Base-by-base conservation (phyloP, 1,140 invertebrate genomes). In the Frieseomelitta varia region DNA sequence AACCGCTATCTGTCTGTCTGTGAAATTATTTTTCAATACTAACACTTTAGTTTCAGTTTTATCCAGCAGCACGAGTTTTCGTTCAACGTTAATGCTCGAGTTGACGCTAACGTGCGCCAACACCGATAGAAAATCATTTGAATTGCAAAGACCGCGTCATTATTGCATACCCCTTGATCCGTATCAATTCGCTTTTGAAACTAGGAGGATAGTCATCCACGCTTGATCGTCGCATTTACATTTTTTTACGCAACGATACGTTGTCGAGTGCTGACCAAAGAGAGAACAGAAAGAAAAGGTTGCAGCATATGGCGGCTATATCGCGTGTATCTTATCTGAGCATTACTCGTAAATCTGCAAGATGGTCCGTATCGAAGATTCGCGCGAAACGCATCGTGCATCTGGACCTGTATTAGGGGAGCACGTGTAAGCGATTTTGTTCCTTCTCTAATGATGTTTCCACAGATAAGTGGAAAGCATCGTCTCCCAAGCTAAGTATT, bases 231-330 rank as follows among this genome's bases (percentile, higher is more conserved):
- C 39, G 58, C 17, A 53, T 77, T 65, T 51, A 17, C 34, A 76
- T 76, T 77, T 77, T n/a, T 77, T 65, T n/a, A 8, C 39, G 39
- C n/a, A 65, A 77, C 61, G 34, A 51, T 47, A 24, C 4, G 30
- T 56, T 24, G 14, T 55, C 14, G 56, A n/a, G 21, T n/a, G 2
- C 21, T 21, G 27, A 34, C 19, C 1, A 39, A 11, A 19, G 34
- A 1, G 10, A 11, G 30, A 11, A 8, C 1, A 11, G 34, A 39
- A 8, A 51, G 8, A 24, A 47, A 39, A 12, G 19, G 10, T 79
- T 69, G 30, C 53, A 79, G 55, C 53, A 69, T 69, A 69, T 24
- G 15, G 65, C 21, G 2, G 4, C 0, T 56, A 27, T 79, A 72
- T 51, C 51, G 24, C 6, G 17, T 71, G 17, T 27, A 61, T 71